These are phyloP conservation scores for Erithacus rubecula DNA, from an alignment of 2,797 vertebrate species.

Conservation along the genomic window DNA sequence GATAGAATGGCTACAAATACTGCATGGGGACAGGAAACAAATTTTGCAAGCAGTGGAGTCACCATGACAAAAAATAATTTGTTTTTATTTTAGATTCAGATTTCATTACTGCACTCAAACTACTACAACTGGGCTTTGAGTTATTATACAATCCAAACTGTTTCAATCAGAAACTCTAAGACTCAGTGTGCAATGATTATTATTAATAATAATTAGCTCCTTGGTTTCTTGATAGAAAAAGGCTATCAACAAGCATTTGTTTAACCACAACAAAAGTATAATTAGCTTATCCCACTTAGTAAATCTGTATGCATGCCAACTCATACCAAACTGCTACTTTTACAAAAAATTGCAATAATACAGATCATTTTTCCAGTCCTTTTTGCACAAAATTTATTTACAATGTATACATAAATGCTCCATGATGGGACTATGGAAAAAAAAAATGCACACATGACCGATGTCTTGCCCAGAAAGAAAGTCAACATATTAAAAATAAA, in stretches of 20 bases:
- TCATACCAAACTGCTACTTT: slow-evolving; percentile 85
- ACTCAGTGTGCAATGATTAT: slow-evolving; percentile 81
- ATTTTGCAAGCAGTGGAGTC: slow-evolving; percentile 79
- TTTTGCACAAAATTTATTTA: slow-evolving; percentile 98
- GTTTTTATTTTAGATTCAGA: slow-evolving; percentile 85
- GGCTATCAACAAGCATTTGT: slow-evolving; percentile 84
- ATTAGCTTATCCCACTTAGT: slow-evolving; percentile 86
- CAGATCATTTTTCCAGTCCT: slow-evolving; percentile 89
- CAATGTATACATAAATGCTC: slow-evolving; percentile 97
- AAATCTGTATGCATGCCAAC: slow-evolving; percentile 85
- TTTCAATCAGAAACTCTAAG: slow-evolving; percentile 81
- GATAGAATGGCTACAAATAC: slow-evolving; percentile 33
- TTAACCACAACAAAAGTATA: slow-evolving; percentile 87
- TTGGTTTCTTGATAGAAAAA: slow-evolving; percentile 84
- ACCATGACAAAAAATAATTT: slow-evolving; percentile 85
- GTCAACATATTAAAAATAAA: slow-evolving; percentile 87
- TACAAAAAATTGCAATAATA: slow-evolving; percentile 86
- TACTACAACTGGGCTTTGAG: slow-evolving; percentile 81
- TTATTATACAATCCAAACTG: slow-evolving; percentile 83
- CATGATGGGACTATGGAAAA: slow-evolving; percentile 87
- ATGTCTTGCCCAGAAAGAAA: slow-evolving; percentile 83
- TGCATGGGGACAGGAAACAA: slow-evolving; percentile 66
- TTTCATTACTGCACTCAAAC: slow-evolving; percentile 83
- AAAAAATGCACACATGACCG: slow-evolving; percentile 83
- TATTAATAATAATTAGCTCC: slow-evolving; percentile 82